Conservation (phyloP, 2,113 vertebrate genomes). For the Ceyx cyanopectus region DNA sequence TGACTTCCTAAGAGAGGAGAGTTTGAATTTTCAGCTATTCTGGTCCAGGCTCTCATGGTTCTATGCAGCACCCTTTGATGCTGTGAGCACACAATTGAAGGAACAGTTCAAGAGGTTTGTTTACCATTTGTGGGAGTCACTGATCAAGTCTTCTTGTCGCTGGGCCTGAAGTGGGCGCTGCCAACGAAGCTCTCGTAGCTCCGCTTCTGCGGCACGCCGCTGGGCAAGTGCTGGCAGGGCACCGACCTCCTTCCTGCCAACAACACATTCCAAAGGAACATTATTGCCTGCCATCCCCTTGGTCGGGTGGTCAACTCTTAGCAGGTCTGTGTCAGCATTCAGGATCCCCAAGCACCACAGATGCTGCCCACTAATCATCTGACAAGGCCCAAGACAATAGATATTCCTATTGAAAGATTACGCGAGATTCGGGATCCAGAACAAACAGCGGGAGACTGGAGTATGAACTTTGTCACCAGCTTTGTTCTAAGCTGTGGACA, state of each 20-base stretch:
- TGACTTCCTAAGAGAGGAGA: accelerated
- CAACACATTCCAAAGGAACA: no score
- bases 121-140: conserved; percentile 65
- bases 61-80: not conserved
- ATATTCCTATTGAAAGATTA: not conserved
- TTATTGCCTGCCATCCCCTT: not conserved
- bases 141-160: conserved; percentile 86
- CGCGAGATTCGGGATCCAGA: not conserved
- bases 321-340: not conserved
- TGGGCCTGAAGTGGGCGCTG: conserved; percentile 80
- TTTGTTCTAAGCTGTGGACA: not conserved
- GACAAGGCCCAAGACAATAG: accelerated
- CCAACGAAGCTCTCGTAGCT: conserved; percentile 76
- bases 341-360: not conserved
- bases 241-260: conserved; percentile 82
- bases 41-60: not conserved
- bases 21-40: not conserved
- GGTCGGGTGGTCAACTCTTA: not conserved
- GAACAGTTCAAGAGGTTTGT: not conserved
- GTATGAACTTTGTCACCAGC: not conserved
- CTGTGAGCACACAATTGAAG: not conserved
- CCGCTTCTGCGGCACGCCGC: conserved; percentile 81
- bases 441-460: not conserved
- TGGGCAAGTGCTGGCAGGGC: conserved; percentile 81
- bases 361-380: not conserved